Evolutionary conservation across 2,113 vertebrate species (phyloP).

Genomic region (Cololabis saira): DNA sequence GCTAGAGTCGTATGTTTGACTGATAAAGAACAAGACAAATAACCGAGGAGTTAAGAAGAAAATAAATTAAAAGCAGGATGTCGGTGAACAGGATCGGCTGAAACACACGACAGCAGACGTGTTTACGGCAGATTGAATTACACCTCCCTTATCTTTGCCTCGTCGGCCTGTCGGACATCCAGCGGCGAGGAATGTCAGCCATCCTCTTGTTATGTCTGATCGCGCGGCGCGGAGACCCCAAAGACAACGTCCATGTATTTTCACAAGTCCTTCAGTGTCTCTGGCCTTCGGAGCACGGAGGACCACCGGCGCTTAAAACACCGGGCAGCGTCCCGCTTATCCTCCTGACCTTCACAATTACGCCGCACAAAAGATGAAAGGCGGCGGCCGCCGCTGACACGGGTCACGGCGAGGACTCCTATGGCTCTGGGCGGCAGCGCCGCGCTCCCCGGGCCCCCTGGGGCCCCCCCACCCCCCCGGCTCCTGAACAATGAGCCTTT

Average conservation of each 20-base stretch:
- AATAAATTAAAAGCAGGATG: not conserved
- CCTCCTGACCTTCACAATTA: constrained; percentile 68
- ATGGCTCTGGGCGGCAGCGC: constrained; percentile 54
- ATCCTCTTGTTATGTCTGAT: constrained; percentile 73
- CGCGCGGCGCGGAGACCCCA: constrained; percentile 44
- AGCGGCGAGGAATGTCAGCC: constrained; percentile 63
- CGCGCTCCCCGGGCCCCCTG: constrained; percentile 53
- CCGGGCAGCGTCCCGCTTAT: constrained; percentile 68
- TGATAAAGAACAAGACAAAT: not conserved
- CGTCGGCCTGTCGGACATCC: constrained; percentile 24
- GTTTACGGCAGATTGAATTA: not conserved
- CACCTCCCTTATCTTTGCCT: constrained; percentile 3
- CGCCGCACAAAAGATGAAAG: constrained; percentile 72
- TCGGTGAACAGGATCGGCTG: not conserved
- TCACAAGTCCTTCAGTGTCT: constrained; percentile 65
- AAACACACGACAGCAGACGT: not conserved
- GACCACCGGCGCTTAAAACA: constrained; percentile 69
- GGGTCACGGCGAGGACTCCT: constrained; percentile 68
- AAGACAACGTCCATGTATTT: constrained; percentile 66
- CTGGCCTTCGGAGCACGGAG: constrained; percentile 33
- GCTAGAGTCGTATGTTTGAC: not conserved
- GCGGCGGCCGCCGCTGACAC: constrained; percentile 12
- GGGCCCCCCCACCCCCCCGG: constrained; percentile 56
- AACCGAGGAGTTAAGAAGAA: too few species aligned
- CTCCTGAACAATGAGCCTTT: constrained; percentile 73